Evolutionary conservation across 2,113 vertebrate genomes (phyloP).

Genomic region (Sphaerodactylus townsendi): DNA sequence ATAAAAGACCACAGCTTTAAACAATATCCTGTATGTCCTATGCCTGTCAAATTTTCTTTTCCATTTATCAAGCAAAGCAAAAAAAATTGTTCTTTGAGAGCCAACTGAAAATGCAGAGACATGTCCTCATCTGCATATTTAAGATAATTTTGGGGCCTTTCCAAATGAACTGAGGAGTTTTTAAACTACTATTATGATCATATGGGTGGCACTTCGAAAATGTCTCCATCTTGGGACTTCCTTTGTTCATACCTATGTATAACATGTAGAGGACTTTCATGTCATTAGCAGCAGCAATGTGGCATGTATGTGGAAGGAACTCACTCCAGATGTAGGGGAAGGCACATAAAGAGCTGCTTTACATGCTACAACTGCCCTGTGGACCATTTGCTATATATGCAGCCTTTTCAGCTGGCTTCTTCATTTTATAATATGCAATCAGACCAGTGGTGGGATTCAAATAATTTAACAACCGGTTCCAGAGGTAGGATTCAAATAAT

Average conservation of each 20-base stretch:
- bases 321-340: neutral
- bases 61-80: conserved; percentile 15
- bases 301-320: neutral
- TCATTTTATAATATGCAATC: too few species aligned
- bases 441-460: too few species aligned
- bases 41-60: neutral
- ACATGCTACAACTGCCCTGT: neutral
- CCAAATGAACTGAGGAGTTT: neutral
- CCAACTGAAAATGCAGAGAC: neutral
- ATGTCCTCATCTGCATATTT: neutral
- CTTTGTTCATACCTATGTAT: neutral
- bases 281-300: too few species aligned
- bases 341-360: neutral
- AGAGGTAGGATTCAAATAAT: too few species aligned
- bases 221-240: too few species aligned
- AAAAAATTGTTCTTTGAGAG: neutral
- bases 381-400: neutral
- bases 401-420: neutral
- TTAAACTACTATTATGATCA: neutral
- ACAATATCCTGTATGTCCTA: neutral
- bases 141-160: neutral
- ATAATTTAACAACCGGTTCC: too few species aligned
- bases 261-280: neutral
- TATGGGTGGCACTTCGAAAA: neutral
- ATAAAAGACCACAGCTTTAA: conserved; percentile 26